These are phyloP conservation scores for Heliocidaris erythrogramma DNA, from an alignment of 35 echinoderm and acorn worm genomes.

Conservation along the genomic window DNA sequence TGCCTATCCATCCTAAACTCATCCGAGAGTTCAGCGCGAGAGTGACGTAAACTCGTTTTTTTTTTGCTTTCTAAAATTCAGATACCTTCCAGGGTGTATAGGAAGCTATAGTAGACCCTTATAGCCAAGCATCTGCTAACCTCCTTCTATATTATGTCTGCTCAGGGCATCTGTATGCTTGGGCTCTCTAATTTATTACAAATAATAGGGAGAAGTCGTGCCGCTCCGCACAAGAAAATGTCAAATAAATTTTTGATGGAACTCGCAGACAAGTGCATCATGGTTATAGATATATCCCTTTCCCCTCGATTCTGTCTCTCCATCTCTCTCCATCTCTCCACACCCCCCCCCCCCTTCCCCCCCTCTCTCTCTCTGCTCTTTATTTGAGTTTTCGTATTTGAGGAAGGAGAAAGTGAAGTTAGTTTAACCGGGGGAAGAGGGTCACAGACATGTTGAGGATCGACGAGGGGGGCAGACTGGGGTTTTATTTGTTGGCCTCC, in stretches of 20 bases:
- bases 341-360: not conserved
- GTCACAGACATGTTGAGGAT: not conserved
- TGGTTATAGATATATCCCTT: slow-evolving; percentile 16
- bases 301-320: not conserved
- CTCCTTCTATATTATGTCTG: slow-evolving; percentile 2
- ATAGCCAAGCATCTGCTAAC: not conserved
- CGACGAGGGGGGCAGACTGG: not conserved
- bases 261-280: slow-evolving; percentile 27
- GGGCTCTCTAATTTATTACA: slow-evolving; percentile 34
- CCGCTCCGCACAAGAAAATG: slow-evolving; percentile 38
- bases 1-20: not conserved
- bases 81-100: not conserved
- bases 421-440: not conserved
- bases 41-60: not conserved
- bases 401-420: not conserved
- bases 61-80: not conserved
- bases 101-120: not conserved
- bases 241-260: slow-evolving; percentile 44
- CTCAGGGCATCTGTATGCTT: slow-evolving; percentile 1
- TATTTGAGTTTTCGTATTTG: not conserved
- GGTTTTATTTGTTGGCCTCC: not conserved
- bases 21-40: not conserved
- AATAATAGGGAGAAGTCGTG: slow-evolving; percentile 34
- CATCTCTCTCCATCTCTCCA: not conserved
- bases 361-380: not conserved